Percentiles rank a stretch among this genome's conserved stretches.
phyloP scores from a whole-genome alignment of 1,140 invertebrate species.

The Aleiodes sp. region DNA sequence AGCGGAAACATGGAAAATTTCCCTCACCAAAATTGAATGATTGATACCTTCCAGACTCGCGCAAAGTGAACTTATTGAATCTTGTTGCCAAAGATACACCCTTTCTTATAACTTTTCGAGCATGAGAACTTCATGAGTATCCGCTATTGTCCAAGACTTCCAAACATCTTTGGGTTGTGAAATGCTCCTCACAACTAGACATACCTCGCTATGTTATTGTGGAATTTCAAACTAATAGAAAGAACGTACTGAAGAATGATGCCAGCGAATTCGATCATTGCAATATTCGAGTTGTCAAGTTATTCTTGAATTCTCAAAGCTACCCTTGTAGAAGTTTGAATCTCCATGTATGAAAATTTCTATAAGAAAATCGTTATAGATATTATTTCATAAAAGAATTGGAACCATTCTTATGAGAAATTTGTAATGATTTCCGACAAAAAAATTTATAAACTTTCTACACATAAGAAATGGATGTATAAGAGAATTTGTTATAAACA shows the following conservation, averaged over 20 bases:
- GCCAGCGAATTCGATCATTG: conserved; percentile 40
- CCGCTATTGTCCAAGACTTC: conserved; percentile 44
- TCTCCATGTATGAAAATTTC: no score
- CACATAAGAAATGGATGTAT: no score
- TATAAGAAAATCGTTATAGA: no score
- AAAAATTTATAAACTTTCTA: no score
- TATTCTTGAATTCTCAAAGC: conserved; percentile 49
- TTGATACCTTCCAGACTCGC: conserved; percentile 63
- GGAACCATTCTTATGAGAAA: no score
- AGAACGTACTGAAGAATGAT: conserved; percentile 18
- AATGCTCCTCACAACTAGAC: conserved; percentile 36
- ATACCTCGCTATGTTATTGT: conserved; percentile 42
- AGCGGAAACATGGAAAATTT: conserved; percentile 34
- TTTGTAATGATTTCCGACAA: no score
- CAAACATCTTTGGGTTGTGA: conserved; percentile 44
- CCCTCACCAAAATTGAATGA: conserved; percentile 37
- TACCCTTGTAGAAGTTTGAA: conserved; percentile 50
- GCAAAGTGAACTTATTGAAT: no score
- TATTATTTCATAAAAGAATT: no score
- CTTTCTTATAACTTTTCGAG: conserved; percentile 48
- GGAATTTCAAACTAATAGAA: conserved; percentile 35
- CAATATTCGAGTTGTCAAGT: conserved; percentile 39
- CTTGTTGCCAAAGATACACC: conserved; percentile 56
- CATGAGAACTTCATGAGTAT: conserved; percentile 57
- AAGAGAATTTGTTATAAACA: no score